Evolutionary conservation across 1,140 invertebrate genomes (phyloP).

Genomic region (Nasonia vitripennis): DNA sequence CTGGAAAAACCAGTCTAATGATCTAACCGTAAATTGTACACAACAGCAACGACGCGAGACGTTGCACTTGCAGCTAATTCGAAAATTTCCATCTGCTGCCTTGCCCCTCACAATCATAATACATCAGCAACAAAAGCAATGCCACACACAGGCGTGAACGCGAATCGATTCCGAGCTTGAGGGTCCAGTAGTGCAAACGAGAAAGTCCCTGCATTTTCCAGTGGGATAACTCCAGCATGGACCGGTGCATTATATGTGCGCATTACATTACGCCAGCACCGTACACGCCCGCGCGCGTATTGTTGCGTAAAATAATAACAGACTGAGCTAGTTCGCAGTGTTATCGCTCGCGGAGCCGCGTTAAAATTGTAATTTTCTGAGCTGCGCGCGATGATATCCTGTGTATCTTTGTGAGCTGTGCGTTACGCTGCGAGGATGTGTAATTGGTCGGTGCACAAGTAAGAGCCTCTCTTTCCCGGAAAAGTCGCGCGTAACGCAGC

Average conservation of each 20-base stretch:
- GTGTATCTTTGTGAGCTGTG: not conserved
- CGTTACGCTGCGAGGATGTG: no score
- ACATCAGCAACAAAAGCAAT: not conserved
- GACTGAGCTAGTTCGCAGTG: not conserved
- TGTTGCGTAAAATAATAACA: constrained; percentile 45
- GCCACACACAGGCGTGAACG: not conserved
- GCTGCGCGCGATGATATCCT: not conserved
- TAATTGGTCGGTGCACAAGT: no score
- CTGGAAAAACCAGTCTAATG: not conserved
- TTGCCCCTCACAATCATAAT: not conserved
- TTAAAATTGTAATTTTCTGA: constrained; percentile 27
- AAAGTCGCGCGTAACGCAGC: not conserved
- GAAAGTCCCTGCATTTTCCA: constrained; percentile 23
- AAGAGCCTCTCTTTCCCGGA: not conserved
- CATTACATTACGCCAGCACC: constrained; percentile 10
- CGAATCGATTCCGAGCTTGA: not conserved
- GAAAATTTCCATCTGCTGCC: not conserved
- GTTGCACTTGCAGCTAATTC: not conserved
- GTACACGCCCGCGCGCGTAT: not conserved
- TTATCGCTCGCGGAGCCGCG: constrained; percentile 36
- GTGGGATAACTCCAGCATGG: constrained; percentile 15
- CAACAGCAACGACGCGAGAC: not conserved
- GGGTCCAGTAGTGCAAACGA: not conserved
- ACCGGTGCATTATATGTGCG: not conserved
- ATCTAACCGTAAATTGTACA: constrained; percentile 1